Conservation (phyloP, 2,797 vertebrate genomes). For the Epinephelus coioides region DNA sequence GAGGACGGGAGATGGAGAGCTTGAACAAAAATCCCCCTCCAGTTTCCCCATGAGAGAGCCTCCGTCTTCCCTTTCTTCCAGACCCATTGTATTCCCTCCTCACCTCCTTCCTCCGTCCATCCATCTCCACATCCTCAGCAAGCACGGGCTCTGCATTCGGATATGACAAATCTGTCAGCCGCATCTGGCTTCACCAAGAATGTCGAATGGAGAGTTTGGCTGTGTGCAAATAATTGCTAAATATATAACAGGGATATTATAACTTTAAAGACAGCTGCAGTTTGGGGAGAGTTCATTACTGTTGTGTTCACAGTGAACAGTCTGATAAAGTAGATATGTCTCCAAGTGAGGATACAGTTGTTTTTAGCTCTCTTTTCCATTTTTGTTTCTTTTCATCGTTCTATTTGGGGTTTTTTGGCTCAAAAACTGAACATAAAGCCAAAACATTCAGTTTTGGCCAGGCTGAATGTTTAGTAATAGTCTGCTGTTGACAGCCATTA, state of each 20-base stretch:
- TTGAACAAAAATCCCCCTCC: slow-evolving; percentile 55
- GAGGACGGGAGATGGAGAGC: slow-evolving; percentile 56
- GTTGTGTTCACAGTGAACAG: slow-evolving; percentile 29
- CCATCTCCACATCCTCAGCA: slow-evolving; percentile 75
- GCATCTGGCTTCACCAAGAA: slow-evolving; percentile 69
- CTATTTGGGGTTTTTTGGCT: not conserved
- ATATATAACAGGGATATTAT: slow-evolving; percentile 62
- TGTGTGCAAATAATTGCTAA: slow-evolving; percentile 55
- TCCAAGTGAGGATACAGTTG: slow-evolving; percentile 29
- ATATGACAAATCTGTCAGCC: slow-evolving; percentile 79
- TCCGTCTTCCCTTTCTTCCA: slow-evolving; percentile 68
- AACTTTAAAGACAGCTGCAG: slow-evolving; percentile 34
- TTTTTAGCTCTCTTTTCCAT: slow-evolving; percentile 4
- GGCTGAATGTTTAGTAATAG: not conserved
- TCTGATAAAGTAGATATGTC: slow-evolving; percentile 45
- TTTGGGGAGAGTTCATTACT: slow-evolving; percentile 40
- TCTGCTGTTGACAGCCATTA: not conserved
- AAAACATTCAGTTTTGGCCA: not conserved
- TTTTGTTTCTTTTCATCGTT: not conserved
- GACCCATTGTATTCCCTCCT: slow-evolving; percentile 77
- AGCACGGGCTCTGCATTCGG: slow-evolving; percentile 41
- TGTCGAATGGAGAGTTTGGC: slow-evolving; percentile 48
- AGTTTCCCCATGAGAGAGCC: slow-evolving; percentile 58
- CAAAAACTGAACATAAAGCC: not conserved
- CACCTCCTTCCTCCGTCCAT: slow-evolving; percentile 79